Base-by-base conservation (phyloP, 2,797 vertebrate genomes). In the Lacerta bilineata region DNA sequence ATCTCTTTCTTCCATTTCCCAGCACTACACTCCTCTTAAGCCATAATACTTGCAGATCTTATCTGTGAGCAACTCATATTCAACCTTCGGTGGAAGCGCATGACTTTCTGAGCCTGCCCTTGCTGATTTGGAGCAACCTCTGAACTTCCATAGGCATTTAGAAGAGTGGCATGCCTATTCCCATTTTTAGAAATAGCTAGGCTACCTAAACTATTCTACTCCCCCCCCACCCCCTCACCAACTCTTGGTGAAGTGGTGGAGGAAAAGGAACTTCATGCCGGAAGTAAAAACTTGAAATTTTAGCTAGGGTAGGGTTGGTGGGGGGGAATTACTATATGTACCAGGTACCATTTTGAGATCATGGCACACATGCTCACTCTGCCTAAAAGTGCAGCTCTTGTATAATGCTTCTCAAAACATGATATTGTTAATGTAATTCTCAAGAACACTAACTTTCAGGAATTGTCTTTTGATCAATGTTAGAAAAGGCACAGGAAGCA, bases 401-500 rank as follows among this genome's bases (percentile, higher is more conserved):
- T 79, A 68, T 76, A 88, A 61, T 61, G 74, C 5, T 29, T 89
- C 81, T 86, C 11, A 81, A 83, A 91, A 74, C 0, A 33, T 23
- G 43, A 17, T 18, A 83, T 18, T 2, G 0, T 78, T 50, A 76
- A 74, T 87, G n/a, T 4, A 33, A 25, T 88, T 1, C 59, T 2
- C 36, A 86, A 68, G 39, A 74, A 72, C 33, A 59, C 41, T 80
- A 46, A 71, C 55, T 59, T n/a, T 43, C 11, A 61, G 13, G n/a
- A 80, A 20, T 29, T 33, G 7, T 66, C 3, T 84, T 46, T 75
- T 23, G 23, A 1, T 69, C 1, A 8, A 36, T 8, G 78, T 84
- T 83, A 87, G 88, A 91, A 81, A 7, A 8, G 66, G 17, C 10
- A 91, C 88, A 83, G 41, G 75, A 79, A 11, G 59, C 64, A 84